phyloP scores from a whole-genome alignment of 2,797 vertebrate species.

The Fistularia tabacaria region DNA sequence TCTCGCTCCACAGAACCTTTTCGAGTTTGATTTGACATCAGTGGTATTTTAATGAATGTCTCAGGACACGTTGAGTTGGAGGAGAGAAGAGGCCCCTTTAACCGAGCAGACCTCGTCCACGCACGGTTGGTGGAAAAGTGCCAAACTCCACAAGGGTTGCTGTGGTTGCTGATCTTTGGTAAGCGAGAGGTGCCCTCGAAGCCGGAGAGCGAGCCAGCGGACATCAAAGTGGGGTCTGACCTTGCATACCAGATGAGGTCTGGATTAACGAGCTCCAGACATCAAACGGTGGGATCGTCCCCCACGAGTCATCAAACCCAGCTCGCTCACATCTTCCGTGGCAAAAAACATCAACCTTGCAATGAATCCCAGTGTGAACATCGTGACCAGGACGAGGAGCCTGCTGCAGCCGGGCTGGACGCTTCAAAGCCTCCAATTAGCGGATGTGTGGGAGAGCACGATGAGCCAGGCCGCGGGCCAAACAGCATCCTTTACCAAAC shows the following conservation, averaged over 20 bases:
- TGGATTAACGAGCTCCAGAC: constrained; percentile 68
- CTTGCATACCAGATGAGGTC: constrained; percentile 71
- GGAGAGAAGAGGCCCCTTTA: constrained; percentile 27
- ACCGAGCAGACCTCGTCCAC: constrained; percentile 46
- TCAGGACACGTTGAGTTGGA: constrained; percentile 32
- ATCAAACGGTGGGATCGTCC: constrained; percentile 62
- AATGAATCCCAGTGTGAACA: constrained; percentile 43
- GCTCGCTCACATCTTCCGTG: constrained; percentile 44
- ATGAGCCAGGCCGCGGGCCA: constrained; percentile 34
- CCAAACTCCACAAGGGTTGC: constrained; percentile 50
- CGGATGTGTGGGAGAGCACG: constrained; percentile 58
- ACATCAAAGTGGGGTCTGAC: constrained; percentile 68
- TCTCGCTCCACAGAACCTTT: too few species aligned
- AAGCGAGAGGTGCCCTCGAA: constrained; percentile 45
- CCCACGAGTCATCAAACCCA: constrained; percentile 48
- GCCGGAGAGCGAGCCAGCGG: constrained; percentile 35
- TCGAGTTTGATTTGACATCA: too few species aligned
- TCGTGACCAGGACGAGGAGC: constrained; percentile 46
- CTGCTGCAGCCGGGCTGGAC: constrained; percentile 13
- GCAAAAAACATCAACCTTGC: constrained; percentile 47
- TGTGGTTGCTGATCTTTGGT: constrained; percentile 46
- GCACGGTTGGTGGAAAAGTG: constrained; percentile 50
- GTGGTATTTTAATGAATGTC: constrained; percentile 35
- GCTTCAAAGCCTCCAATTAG: constrained; percentile 63
- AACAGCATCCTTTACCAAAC: constrained; percentile 49